phyloP scores from a whole-genome alignment of 2,797 vertebrate genomes.

The Halcyon badia region DNA sequence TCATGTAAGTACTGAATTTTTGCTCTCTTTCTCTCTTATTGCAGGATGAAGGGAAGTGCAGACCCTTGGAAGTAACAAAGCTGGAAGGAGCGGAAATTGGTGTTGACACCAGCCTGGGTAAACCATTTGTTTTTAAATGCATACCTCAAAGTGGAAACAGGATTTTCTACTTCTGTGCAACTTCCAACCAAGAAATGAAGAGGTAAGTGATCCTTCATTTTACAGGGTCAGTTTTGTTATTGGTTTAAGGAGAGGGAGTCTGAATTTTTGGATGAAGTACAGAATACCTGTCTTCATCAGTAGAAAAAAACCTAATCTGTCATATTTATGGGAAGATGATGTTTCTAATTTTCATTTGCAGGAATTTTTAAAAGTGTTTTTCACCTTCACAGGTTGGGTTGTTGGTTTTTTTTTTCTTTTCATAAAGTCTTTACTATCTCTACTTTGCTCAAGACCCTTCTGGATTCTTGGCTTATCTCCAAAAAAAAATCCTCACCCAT shows the following conservation, averaged over 20 bases:
- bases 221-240: not conserved
- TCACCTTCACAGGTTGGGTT: not conserved
- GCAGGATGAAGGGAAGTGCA: conserved; percentile 90
- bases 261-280: not conserved
- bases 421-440: not conserved
- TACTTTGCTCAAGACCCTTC: not conserved
- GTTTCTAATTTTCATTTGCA: not conserved
- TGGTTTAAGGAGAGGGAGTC: fast-evolving
- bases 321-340: not conserved
- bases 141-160: conserved; percentile 82
- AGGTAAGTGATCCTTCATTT: conserved; percentile 77
- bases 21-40: not conserved
- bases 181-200: conserved; percentile 94
- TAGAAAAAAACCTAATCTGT: not conserved
- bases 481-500: not conserved
- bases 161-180: conserved; percentile 89
- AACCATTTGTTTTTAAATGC: conserved; percentile 93
- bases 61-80: conserved; percentile 84
- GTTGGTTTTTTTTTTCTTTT: not conserved
- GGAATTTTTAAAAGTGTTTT: not conserved
- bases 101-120: conserved; percentile 86
- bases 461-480: not conserved
- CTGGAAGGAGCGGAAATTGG: conserved; percentile 90
- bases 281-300: not conserved
- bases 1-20: not conserved